Evolutionary conservation across 1,140 invertebrate genomes (phyloP), one percentile per base, ranked within the genome.

Genomic region (Eriosoma lanigerum): DNA sequence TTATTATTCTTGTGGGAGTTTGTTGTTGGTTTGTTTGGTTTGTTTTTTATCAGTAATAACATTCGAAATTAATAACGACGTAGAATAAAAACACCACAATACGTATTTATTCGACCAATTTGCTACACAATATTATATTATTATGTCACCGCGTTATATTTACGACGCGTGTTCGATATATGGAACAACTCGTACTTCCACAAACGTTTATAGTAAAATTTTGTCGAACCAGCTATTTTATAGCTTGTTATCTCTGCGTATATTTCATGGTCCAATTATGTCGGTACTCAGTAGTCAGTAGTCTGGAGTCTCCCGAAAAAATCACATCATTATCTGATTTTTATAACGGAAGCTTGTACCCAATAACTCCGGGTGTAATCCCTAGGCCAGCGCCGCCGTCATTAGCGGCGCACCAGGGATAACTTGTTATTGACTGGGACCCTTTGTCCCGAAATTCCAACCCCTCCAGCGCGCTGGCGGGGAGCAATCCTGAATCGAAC

Each of bases 281-380:
- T 21, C n/a, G 19, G 64, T 46, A 44, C 9, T 66, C n/a, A 44
- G 19, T 1, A 32, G 9, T n/a, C n/a, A 17, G 64, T 46, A 44
- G 19, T 66, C n/a, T 66, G 19, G 4, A 32, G 9, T n/a, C 21
- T 68, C 64, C 38, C 4, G 1, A 24, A 68, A 70, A 70, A 70
- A 50, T 44, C 66, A 70, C 66, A 70, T 70, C 66, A 70, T 70
- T 70, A 70, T 70, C 66, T 19, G 66, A 70, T 50, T 70, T 68
- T 70, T 70, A 70, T 46, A 50, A 50, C 66, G 46, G 66, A 50
- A 70, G 66, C 66, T 3, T 70, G 66, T 70, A n/a, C 46, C 66
- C 66, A 50, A 70, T 70, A 50, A 70, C 66, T 70, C 46, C 46
- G 66, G 15, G 66, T 68, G 38, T 46, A 68, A 68, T 68, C 64